phyloP scores from a whole-genome alignment of 2,113 vertebrate genomes.

The Dasyurus viverrinus region DNA sequence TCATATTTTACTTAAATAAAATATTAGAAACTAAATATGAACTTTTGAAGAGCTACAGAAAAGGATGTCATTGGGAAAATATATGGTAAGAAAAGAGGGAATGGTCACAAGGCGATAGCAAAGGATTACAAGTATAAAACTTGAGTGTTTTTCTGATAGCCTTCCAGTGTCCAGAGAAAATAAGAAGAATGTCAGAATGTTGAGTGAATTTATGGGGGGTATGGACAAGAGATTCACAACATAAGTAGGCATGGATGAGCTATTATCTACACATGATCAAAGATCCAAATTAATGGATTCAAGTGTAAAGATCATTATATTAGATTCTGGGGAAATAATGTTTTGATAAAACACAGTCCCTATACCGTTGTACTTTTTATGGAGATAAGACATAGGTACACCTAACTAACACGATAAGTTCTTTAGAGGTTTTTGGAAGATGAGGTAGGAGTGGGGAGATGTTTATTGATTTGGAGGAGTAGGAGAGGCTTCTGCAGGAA shows the following conservation, averaged over 20 bases:
- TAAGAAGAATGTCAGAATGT: neutral
- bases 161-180: neutral
- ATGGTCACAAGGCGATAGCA: neutral
- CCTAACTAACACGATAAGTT: neutral
- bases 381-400: neutral
- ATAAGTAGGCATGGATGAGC: neutral
- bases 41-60: neutral
- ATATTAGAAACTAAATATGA: neutral
- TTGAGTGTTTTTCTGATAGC: neutral
- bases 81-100: neutral
- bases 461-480: neutral
- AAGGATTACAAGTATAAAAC: neutral
- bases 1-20: too few species aligned
- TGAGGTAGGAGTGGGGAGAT: neutral
- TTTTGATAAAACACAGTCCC: neutral
- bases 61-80: neutral
- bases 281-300: neutral
- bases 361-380: neutral
- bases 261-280: neutral
- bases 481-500: neutral
- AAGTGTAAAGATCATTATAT: neutral
- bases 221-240: neutral
- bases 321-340: neutral
- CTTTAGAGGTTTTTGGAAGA: neutral
- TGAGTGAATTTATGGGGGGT: neutral